Evolutionary conservation across 2,888 invertebrate species (phyloP), one percentile per base, ranked within the genome.

Genomic region (Lobophora halterata): DNA sequence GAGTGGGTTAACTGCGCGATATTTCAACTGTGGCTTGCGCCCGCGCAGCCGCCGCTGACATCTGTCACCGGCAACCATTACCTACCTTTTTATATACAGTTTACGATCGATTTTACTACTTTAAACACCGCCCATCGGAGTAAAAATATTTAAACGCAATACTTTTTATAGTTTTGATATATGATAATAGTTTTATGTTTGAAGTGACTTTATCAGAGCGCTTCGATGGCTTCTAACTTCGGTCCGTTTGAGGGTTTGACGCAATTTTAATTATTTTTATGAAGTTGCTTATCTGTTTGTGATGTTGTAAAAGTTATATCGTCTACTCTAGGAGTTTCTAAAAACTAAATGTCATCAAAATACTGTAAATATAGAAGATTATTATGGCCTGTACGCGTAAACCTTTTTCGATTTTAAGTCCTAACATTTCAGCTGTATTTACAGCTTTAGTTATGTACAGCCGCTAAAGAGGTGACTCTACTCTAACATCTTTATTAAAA

Each of bases 101-200:
- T 71, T 58, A 55, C 52, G 52, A 50, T 34, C 57, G 51, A 55
- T 51, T 57, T 53, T 51, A 54, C 46, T 42, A 46, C 51, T 45
- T 45, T 32, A 46, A 55, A 61, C 55, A 52, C 61, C 68, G 65
- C 67, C 71, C 65, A 69, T 67, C 61, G 57, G 57, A 70, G 65
- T 73, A 70, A 72, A 76, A 77, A 79, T 79, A 79, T 79, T 81
- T 79, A 78, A 73, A 71, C 66, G 65, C 73, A 58, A 73, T 80
- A 74, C 67, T 67, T 73, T 80, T 80, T 79, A 79, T 71, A 65
- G 70, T 62, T 60, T 50, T 51, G 68, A 69, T 67, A 71, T 65
- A 71, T 66, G 67, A 68, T 78, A 73, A 71, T 77, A 70, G 70
- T 75, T 71, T 75, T 74, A 77, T 71, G 66, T 70, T 67, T 62